phyloP scores from a whole-genome alignment of 2,888 invertebrate genomes.

The Lepidocyrtoides sp. region DNA sequence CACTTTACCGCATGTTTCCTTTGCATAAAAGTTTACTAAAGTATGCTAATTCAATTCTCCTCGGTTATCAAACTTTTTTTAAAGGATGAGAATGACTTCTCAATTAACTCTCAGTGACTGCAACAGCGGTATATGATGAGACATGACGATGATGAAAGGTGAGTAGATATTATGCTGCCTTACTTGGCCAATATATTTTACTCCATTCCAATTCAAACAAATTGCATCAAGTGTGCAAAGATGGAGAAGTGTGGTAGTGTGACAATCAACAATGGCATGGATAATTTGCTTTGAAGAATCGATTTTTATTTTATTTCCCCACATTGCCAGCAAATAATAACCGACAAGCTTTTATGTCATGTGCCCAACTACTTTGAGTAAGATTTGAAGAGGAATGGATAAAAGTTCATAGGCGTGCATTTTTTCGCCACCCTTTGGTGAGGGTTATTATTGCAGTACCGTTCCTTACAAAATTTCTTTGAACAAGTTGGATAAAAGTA shows the following conservation, averaged over 20 bases:
- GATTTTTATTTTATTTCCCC: constrained; percentile 25
- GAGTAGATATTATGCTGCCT: not conserved
- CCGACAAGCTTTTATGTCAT: no score
- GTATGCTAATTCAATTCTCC: constrained; percentile 32
- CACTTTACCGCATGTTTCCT: constrained; percentile 33
- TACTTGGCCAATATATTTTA: constrained; percentile 5
- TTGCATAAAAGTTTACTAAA: not conserved
- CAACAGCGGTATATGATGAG: not conserved
- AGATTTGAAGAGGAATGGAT: no score
- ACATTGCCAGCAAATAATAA: no score
- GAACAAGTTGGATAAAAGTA: constrained; percentile 17
- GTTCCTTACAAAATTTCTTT: not conserved
- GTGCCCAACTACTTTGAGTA: no score
- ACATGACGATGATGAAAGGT: constrained; percentile 3
- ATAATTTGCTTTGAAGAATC: constrained; percentile 56
- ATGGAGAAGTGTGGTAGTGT: constrained; percentile 16
- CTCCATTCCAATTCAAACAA: constrained; percentile 21
- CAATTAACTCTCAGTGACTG: constrained; percentile 22
- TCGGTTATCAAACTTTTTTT: constrained; percentile 40
- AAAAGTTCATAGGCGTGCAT: no score
- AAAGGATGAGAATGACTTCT: constrained; percentile 28
- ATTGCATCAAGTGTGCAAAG: not conserved
- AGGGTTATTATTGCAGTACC: not conserved
- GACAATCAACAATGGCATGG: constrained; percentile 63
- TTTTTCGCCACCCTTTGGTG: not conserved